Base-by-base conservation (phyloP, 2,888 invertebrate species). In the Pheosia gnoma region DNA sequence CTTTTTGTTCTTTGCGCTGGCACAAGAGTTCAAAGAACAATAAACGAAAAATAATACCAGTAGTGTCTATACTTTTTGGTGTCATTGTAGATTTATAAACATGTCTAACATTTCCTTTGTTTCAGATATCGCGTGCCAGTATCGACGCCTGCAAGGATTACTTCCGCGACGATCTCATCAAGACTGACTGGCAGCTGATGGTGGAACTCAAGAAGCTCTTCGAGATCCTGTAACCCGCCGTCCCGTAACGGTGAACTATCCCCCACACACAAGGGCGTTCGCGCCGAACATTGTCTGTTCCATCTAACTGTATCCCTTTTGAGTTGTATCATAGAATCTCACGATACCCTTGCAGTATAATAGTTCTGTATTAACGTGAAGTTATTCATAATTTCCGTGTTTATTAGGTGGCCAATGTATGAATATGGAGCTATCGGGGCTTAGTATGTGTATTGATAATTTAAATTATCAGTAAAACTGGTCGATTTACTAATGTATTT, bases 71-170 rank as follows among this genome's bases (percentile, higher is more conserved):
- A 3, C 9, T 43, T 9, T 43, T 43, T 43, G 43, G 9, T 43
- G 10, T 10, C 9, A 8, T 9, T 9, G 43, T 10, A 43, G 8
- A 8, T 43, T 43, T 8, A 43, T 9, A 43, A 43, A 8, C 10
- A 37, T 53, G 1, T 36, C 13, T 5, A 53, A 53, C 10, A 43
- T 64, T 61, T 63, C 38, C 60, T 53, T 87, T 88, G 83, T 89
- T 88, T 9, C 96, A 99, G 98, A 99, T 99, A 83, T 97, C 98
- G 59, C 96, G 99, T 61, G 98, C 99, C 85, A 99, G 99, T 70
- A 99, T 99, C 85, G 99, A 99, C 92, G 99, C 98, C 8, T 99
- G 99, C 94, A 99, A 99, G 93, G 98, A 99, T 80, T 98, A 99
- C 94, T 99, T 99, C 96, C 96, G 99, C 70, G 99, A 99, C 79